Conservation (phyloP, 1,140 invertebrate species). For the Phthorimaea operculella region DNA sequence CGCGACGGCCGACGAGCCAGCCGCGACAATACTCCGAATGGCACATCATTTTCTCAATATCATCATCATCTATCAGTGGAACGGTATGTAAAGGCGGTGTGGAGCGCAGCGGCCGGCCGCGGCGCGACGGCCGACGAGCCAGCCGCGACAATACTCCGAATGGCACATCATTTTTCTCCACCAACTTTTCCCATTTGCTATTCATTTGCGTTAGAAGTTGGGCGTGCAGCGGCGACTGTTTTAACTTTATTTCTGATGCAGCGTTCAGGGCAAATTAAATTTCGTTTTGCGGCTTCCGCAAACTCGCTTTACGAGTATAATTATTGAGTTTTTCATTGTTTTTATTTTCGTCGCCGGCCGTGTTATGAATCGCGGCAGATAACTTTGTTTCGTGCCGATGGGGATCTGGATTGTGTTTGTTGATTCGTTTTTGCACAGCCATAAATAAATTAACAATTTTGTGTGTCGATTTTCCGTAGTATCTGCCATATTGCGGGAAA, state of each 20-base stretch:
- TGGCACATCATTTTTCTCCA: conserved; percentile 65
- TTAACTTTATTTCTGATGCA: conserved; percentile 68
- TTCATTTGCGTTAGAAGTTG: conserved; percentile 68
- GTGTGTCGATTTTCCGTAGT: not conserved
- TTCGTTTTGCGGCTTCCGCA: conserved; percentile 65
- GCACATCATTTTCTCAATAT: no score
- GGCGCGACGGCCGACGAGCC: conserved; percentile 18
- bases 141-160: conserved; percentile 42
- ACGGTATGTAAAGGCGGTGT: no score
- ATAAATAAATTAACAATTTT: not conserved
- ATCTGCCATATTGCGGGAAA: not conserved
- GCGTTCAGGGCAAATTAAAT: conserved; percentile 67
- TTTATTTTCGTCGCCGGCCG: conserved; percentile 31
- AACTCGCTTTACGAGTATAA: conserved; percentile 58
- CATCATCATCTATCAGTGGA: no score
- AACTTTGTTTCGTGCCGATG: conserved; percentile 34
- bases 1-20: no score
- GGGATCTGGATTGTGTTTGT: conserved; percentile 16
- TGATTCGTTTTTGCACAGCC: conserved; percentile 5
- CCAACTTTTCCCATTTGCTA: conserved; percentile 66
- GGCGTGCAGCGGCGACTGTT: conserved; percentile 62
- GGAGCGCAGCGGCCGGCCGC: conserved; percentile 7
- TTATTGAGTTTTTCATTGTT: conserved; percentile 43
- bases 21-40: no score
- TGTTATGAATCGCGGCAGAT: conserved; percentile 45